phyloP scores from a whole-genome alignment of 2,888 invertebrate genomes.

The Agrotis segetum region DNA sequence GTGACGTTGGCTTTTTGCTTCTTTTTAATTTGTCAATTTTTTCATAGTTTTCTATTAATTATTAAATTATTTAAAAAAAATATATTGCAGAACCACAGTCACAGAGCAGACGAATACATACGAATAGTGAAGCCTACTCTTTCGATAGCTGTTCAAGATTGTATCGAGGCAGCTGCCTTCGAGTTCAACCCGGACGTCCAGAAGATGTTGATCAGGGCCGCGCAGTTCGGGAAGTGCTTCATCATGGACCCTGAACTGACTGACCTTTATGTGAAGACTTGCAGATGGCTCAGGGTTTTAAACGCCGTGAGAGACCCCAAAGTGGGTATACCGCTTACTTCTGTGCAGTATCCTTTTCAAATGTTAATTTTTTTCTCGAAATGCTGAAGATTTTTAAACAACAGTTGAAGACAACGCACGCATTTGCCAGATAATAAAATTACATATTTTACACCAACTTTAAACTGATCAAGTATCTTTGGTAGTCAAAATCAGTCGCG shows the following conservation, averaged over 20 bases:
- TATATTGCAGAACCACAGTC: slow-evolving; percentile 94
- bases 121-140: slow-evolving; percentile 95
- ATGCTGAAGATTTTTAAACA: no score
- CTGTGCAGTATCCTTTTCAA: slow-evolving; percentile 95
- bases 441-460: no score
- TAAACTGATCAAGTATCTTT: no score
- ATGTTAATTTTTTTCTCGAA: no score
- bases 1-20: slow-evolving; percentile 73
- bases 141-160: slow-evolving; percentile 96
- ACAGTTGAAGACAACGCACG: no score
- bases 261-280: slow-evolving; percentile 96
- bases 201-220: slow-evolving; percentile 97
- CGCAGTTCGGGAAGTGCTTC: slow-evolving; percentile 98
- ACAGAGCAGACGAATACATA: slow-evolving; percentile 98
- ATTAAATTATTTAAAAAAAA: not conserved
- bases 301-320: slow-evolving; percentile 96
- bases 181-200: slow-evolving; percentile 97
- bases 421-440: no score
- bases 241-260: slow-evolving; percentile 93
- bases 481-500: no score
- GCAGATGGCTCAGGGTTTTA: slow-evolving; percentile 96
- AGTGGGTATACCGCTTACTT: slow-evolving; percentile 97
- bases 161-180: slow-evolving; percentile 97
- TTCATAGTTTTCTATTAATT: not conserved
- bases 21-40: not conserved